Conservation (phyloP, 23 tunicate genomes). For the Oikopleura dioica region DNA sequence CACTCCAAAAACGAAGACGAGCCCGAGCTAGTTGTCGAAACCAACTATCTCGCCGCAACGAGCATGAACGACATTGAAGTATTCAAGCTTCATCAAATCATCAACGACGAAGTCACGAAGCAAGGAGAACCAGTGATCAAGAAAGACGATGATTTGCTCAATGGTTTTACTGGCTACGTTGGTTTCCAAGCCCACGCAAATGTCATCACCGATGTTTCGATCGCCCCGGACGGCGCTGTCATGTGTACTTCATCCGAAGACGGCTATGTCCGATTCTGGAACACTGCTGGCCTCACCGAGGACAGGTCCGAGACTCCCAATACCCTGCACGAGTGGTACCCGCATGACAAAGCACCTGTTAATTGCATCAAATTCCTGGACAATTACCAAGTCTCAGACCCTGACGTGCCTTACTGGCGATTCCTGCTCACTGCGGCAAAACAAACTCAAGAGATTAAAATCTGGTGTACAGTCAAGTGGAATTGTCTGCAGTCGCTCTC, state of each 20-base stretch:
- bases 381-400: neutral
- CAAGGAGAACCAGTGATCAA: too few species aligned
- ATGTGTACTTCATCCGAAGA: neutral
- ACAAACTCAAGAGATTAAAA: neutral
- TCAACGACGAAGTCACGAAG: neutral
- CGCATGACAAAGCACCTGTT: neutral
- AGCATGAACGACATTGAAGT: neutral
- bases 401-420: neutral
- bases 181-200: neutral
- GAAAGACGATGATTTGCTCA: neutral
- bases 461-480: neutral
- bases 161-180: neutral
- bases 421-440: neutral
- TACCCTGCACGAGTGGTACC: neutral
- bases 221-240: neutral
- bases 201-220: neutral
- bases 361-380: neutral
- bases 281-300: neutral
- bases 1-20: neutral
- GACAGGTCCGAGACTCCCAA: neutral
- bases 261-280: neutral
- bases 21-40: too few species aligned
- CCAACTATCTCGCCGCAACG: neutral
- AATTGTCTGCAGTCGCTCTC: neutral
- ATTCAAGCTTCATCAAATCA: neutral